phyloP scores from a whole-genome alignment of 2,113 vertebrate genomes.

The Zosterops lateralis region DNA sequence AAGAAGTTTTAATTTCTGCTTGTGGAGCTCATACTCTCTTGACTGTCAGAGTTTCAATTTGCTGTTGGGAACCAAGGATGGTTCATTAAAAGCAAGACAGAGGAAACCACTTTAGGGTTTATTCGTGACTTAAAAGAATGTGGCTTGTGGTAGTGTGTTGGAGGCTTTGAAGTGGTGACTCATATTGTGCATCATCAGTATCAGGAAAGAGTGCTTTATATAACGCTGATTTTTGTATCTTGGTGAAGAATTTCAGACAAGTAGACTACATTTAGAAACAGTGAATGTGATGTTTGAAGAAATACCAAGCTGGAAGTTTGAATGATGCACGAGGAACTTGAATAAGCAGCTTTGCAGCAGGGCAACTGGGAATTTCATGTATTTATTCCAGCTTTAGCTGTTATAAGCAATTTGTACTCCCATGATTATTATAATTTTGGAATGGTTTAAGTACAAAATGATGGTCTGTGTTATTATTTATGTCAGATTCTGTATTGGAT shows the following conservation, averaged over 20 bases:
- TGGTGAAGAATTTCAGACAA: slow-evolving; percentile 36
- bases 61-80: neutral
- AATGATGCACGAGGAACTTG: neutral
- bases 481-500: neutral
- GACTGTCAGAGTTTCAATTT: neutral
- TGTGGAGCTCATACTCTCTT: neutral
- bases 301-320: neutral
- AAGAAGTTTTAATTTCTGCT: neutral
- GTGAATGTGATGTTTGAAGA: neutral
- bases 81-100: neutral
- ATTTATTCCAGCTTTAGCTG: neutral
- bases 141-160: slow-evolving; percentile 43
- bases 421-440: neutral
- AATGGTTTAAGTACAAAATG: neutral
- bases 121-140: slow-evolving; percentile 13
- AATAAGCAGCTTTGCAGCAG: neutral
- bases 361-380: neutral
- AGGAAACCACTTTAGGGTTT: slow-evolving; percentile 34
- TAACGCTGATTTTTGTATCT: slow-evolving; percentile 35
- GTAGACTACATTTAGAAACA: slow-evolving; percentile 15
- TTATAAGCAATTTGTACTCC: neutral
- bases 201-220: slow-evolving; percentile 44
- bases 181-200: slow-evolving; percentile 52
- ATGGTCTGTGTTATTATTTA: neutral
- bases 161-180: slow-evolving; percentile 61